Evolutionary conservation across 2,113 vertebrate genomes (phyloP).

Genomic region (Corvus hawaiiensis): DNA sequence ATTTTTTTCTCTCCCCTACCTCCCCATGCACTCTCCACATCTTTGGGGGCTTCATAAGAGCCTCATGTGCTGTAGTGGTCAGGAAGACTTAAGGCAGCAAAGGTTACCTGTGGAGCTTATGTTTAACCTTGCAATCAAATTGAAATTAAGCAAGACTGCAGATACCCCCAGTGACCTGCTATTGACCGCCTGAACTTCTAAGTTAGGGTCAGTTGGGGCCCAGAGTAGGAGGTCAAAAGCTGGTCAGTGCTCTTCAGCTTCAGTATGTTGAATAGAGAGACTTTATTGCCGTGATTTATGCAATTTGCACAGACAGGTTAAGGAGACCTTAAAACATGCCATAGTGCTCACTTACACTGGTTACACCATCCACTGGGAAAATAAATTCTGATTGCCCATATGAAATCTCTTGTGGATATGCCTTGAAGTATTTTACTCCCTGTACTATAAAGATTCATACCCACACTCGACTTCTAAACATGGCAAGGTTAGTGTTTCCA

Average conservation of each 20-base stretch:
- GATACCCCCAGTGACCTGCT: conserved; percentile 84
- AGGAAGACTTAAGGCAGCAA: conserved; percentile 25
- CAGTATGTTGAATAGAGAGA: conserved; percentile 77
- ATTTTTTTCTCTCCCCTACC: neutral
- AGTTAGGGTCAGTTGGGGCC: conserved; percentile 86
- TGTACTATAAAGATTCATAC: conserved; percentile 74
- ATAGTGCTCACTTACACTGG: conserved; percentile 66
- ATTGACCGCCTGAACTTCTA: conserved; percentile 93
- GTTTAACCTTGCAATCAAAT: conserved; percentile 73
- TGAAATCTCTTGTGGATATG: conserved; percentile 78
- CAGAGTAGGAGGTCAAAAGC: conserved; percentile 88
- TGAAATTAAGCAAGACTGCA: conserved; percentile 72
- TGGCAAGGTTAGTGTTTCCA: conserved; percentile 76
- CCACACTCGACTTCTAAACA: conserved; percentile 75
- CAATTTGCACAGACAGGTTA: conserved; percentile 85
- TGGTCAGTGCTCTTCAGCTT: conserved; percentile 82
- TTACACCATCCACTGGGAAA: conserved; percentile 75
- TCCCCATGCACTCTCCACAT: neutral
- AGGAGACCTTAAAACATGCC: conserved; percentile 79
- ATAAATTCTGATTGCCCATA: conserved; percentile 84
- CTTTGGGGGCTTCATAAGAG: neutral
- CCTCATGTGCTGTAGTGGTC: neutral
- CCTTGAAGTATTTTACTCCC: conserved; percentile 82
- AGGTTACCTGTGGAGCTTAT: conserved; percentile 64
- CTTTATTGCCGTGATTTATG: conserved; percentile 94